Conservation (phyloP, 2,888 invertebrate genomes). For the Drosophila affinis region DNA sequence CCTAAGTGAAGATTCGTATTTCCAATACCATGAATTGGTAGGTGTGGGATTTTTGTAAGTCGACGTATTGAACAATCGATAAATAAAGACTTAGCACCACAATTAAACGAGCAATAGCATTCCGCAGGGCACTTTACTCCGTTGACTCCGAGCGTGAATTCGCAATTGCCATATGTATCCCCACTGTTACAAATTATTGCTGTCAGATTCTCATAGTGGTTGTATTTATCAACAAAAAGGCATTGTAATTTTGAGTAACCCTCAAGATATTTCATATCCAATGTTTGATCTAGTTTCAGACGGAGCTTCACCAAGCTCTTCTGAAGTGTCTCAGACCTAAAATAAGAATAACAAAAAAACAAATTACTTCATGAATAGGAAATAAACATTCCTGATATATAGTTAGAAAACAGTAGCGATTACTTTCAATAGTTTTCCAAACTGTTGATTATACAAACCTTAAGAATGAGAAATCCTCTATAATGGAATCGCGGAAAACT, state of each 20-base stretch:
- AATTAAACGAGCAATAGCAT: not conserved
- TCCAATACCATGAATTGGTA: slow-evolving; percentile 24
- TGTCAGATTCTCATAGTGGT: slow-evolving; percentile 1
- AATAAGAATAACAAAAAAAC: not conserved
- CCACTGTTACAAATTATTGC: slow-evolving; percentile 27
- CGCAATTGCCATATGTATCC: not conserved
- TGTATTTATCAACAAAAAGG: not conserved
- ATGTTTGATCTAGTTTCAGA: not conserved
- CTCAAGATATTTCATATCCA: slow-evolving; percentile 13
- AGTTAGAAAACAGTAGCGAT: not conserved
- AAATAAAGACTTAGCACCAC: fast-evolving
- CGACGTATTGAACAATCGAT: slow-evolving; percentile 5
- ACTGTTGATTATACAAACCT: not conserved
- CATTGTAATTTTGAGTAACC: not conserved
- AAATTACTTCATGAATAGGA: no score
- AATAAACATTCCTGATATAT: no score
- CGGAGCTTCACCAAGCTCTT: not conserved
- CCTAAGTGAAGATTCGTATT: slow-evolving; percentile 4
- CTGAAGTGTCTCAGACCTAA: slow-evolving; percentile 7
- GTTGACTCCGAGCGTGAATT: slow-evolving; percentile 1
- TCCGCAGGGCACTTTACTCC: slow-evolving; percentile 7
- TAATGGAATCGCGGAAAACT: not conserved
- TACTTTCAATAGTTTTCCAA: not conserved
- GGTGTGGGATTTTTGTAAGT: slow-evolving; percentile 5
- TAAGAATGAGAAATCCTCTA: not conserved